Conservation (phyloP, 2,113 vertebrate genomes). For the Nansenia antarctica region DNA sequence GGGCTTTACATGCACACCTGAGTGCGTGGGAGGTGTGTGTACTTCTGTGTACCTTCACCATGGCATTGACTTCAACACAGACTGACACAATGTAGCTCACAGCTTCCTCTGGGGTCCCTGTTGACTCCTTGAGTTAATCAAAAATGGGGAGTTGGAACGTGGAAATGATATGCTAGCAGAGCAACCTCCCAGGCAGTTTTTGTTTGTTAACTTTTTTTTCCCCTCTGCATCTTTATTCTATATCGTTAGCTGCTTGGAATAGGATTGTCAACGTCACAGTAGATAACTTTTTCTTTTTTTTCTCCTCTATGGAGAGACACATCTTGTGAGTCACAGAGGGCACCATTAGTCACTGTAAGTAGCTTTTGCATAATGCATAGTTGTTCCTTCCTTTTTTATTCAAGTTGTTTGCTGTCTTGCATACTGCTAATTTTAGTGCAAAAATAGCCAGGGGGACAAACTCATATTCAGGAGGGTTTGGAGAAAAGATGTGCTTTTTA, state of each 20-base stretch:
- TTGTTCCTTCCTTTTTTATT: slow-evolving; percentile 12
- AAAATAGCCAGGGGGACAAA: background rate
- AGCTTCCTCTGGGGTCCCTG: background rate
- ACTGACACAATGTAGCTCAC: background rate
- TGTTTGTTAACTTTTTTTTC: background rate
- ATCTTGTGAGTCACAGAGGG: slow-evolving; percentile 33
- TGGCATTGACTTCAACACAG: background rate
- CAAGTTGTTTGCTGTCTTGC: background rate
- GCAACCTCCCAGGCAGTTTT: background rate
- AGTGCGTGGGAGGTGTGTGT: background rate
- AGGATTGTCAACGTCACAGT: slow-evolving; percentile 1
- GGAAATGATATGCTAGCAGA: background rate
- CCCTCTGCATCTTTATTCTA: background rate
- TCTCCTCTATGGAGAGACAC: no score
- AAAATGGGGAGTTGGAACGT: background rate
- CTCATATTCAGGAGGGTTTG: background rate
- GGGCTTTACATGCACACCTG: background rate
- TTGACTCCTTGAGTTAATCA: slow-evolving; percentile 8
- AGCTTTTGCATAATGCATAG: slow-evolving; percentile 35
- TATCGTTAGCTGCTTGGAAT: slow-evolving; percentile 12
- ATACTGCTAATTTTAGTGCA: background rate
- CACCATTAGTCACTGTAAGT: slow-evolving; percentile 20
- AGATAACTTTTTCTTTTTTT: slow-evolving; percentile 17
- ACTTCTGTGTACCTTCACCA: background rate
- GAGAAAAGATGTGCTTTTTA: background rate